Conservation (phyloP, 2,113 vertebrate species). For the Chauna torquata region DNA sequence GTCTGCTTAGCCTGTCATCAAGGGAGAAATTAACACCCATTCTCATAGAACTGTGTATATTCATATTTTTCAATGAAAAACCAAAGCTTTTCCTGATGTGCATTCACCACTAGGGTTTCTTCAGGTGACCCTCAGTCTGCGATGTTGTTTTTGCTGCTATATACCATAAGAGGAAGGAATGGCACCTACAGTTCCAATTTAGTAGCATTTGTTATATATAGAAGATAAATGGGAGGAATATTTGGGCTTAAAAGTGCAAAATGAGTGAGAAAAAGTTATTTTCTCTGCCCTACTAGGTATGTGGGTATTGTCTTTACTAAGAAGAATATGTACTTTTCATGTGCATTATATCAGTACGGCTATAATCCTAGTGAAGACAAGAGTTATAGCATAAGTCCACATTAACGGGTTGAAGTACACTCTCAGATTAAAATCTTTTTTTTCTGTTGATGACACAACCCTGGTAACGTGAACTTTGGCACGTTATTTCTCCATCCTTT, state of each 20-base stretch:
- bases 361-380: neutral
- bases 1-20: neutral
- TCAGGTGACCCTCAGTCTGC: neutral
- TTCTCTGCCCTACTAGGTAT: neutral
- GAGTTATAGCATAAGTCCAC: neutral
- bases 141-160: neutral
- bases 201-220: neutral
- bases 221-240: neutral
- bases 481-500: neutral
- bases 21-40: neutral
- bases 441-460: neutral
- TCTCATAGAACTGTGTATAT: neutral
- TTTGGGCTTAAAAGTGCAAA: neutral
- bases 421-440: neutral
- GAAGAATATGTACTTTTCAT: neutral
- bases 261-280: neutral
- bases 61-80: neutral
- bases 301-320: neutral
- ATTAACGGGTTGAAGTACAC: neutral
- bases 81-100: neutral
- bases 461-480: neutral
- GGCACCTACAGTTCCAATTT: neutral
- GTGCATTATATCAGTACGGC: neutral
- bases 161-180: neutral
- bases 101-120: neutral